Percentiles rank a stretch among this genome's conserved stretches.
These are phyloP conservation scores for Phoebastria nigripes DNA, from an alignment of 2,797 vertebrate genomes.

Conservation along the genomic window DNA sequence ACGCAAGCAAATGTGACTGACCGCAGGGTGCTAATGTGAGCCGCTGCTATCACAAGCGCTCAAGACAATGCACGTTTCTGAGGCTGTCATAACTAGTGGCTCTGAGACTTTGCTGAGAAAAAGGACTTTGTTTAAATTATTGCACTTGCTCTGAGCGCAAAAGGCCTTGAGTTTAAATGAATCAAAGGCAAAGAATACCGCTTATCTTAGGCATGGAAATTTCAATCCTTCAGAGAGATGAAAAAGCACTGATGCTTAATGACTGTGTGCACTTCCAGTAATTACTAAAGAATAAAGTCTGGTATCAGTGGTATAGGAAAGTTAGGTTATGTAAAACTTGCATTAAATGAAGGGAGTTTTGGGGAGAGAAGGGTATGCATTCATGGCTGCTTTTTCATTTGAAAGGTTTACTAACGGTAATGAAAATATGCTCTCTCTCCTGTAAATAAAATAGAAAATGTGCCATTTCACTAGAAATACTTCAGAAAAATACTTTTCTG, in stretches of 20 bases:
- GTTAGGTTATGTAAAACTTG: not conserved
- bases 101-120: not conserved
- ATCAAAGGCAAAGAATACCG: slow-evolving; percentile 3
- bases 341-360: not conserved
- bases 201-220: not conserved
- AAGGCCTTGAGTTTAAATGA: not conserved
- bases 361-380: not conserved
- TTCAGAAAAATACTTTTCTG: not conserved
- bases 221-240: slow-evolving; percentile 1
- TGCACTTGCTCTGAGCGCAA: not conserved
- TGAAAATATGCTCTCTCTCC: not conserved
- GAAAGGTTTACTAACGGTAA: not conserved
- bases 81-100: not conserved
- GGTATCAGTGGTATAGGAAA: slow-evolving; percentile 18
- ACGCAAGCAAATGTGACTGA: not conserved
- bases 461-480: not conserved
- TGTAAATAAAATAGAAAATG: not conserved
- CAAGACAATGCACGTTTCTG: not conserved
- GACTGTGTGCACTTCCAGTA: slow-evolving; percentile 46
- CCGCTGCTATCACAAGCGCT: not conserved
- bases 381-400: not conserved
- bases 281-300: slow-evolving; percentile 62
- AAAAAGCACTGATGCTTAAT: slow-evolving; percentile 51
- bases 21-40: not conserved
- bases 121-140: not conserved